Conservation (phyloP, 2,888 invertebrate genomes). For the Dicyrtoma fusca region DNA sequence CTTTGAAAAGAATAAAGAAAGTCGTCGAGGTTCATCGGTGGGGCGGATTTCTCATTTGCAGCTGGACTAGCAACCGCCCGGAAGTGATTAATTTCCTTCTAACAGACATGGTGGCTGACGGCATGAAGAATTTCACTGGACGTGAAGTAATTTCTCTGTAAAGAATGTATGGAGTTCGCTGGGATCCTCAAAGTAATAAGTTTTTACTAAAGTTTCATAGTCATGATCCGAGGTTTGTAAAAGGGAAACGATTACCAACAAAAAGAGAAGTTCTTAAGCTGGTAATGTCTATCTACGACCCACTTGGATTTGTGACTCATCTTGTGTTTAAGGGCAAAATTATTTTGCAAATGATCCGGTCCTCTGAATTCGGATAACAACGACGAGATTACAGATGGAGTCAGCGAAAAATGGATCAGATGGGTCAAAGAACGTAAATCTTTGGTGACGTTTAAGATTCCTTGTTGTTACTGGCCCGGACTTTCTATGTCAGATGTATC, state of each 20-base stretch:
- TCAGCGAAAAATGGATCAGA: too few relatives aligned
- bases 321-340: slow-evolving; percentile 54
- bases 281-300: slow-evolving; percentile 57
- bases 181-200: slow-evolving; percentile 26
- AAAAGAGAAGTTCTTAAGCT: slow-evolving; percentile 52
- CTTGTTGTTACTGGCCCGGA: slow-evolving; percentile 10
- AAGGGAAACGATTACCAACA: slow-evolving; percentile 42
- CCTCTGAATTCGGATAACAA: slow-evolving; percentile 55
- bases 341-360: slow-evolving; percentile 57
- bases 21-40: neutral
- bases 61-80: neutral
- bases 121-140: neutral
- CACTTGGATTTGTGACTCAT: slow-evolving; percentile 54
- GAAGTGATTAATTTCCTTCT: neutral
- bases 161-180: neutral
- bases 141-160: too few relatives aligned
- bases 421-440: too few relatives aligned
- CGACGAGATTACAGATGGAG: neutral
- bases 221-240: neutral
- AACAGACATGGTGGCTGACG: neutral
- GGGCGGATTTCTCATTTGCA: slow-evolving; percentile 7
- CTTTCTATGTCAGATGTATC: slow-evolving; percentile 10
- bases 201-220: slow-evolving; percentile 23
- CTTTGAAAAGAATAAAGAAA: slow-evolving; percentile 31
- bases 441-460: neutral